A percentile compares a stretch with the other conserved stretches of the same genome.
phyloP scores from a whole-genome alignment of 2,797 vertebrate genomes.

The Hylomyscus alleni region DNA sequence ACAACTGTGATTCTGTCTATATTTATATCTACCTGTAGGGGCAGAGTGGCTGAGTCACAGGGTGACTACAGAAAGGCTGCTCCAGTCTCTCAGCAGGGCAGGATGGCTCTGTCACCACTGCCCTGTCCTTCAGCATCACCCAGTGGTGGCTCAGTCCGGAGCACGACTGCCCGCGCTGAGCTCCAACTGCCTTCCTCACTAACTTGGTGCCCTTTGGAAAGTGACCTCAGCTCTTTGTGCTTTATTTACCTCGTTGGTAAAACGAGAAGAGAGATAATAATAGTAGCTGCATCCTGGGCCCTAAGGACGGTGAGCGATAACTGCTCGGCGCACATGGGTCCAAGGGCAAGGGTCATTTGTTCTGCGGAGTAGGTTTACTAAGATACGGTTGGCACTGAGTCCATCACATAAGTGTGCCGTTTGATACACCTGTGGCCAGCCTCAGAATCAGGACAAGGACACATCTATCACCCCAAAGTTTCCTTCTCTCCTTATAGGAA shows the following conservation, averaged over 20 bases:
- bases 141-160: neutral
- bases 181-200: neutral
- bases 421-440: neutral
- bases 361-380: neutral
- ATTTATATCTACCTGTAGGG: slow-evolving; percentile 30
- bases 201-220: slow-evolving; percentile 42
- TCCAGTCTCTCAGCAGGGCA: neutral
- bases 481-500: neutral
- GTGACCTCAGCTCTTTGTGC: slow-evolving; percentile 46
- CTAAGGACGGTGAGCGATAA: slow-evolving; percentile 30
- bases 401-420: neutral
- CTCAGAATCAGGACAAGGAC: neutral
- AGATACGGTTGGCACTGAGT: neutral
- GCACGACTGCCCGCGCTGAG: neutral
- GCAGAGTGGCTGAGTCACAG: slow-evolving; percentile 67
- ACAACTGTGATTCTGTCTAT: neutral
- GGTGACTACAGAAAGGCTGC: neutral
- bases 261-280: slow-evolving; percentile 64
- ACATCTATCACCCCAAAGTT: neutral
- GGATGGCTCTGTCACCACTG: neutral
- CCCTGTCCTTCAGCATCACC: neutral
- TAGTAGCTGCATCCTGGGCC: slow-evolving; percentile 19
- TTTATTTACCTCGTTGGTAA: slow-evolving; percentile 48
- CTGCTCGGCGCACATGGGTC: neutral
- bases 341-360: neutral